Evolutionary conservation across 1,140 invertebrate genomes (phyloP).

Genomic region (Macrosteles quadrilineatus): DNA sequence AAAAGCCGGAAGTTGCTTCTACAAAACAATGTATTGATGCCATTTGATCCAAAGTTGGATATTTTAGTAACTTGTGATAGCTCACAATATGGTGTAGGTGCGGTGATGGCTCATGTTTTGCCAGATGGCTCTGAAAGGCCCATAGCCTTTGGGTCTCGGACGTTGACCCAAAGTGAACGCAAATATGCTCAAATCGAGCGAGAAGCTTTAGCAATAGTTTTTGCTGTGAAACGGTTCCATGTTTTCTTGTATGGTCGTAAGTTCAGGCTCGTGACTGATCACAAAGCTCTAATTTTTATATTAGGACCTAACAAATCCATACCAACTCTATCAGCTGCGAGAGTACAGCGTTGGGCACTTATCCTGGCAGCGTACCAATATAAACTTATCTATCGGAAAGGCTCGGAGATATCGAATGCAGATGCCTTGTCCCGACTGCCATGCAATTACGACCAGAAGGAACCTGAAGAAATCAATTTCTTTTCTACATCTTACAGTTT

Average conservation of each 20-base stretch:
- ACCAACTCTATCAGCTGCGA: neutral
- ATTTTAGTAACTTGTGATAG: neutral
- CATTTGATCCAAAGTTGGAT: conserved; percentile 39
- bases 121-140: conserved; percentile 9
- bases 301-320: neutral
- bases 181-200: conserved; percentile 8
- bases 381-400: neutral
- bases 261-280: neutral
- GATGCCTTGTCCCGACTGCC: conserved; percentile 15
- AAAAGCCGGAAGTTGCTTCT: too few species aligned
- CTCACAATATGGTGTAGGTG: neutral
- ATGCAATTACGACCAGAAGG: too few species aligned
- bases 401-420: neutral
- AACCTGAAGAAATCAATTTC: too few species aligned
- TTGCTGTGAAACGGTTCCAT: neutral
- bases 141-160: conserved; percentile 35
- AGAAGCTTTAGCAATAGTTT: neutral
- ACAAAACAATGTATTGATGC: conserved; percentile 37
- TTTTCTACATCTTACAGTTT: too few species aligned
- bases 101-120: neutral
- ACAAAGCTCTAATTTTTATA: neutral
- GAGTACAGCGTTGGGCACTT: conserved; percentile 17
- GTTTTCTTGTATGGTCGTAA: neutral
- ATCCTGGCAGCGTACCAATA: neutral
- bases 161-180: conserved; percentile 48